Conservation (phyloP, 2,113 vertebrate genomes). For the Eulemur rufifrons region DNA sequence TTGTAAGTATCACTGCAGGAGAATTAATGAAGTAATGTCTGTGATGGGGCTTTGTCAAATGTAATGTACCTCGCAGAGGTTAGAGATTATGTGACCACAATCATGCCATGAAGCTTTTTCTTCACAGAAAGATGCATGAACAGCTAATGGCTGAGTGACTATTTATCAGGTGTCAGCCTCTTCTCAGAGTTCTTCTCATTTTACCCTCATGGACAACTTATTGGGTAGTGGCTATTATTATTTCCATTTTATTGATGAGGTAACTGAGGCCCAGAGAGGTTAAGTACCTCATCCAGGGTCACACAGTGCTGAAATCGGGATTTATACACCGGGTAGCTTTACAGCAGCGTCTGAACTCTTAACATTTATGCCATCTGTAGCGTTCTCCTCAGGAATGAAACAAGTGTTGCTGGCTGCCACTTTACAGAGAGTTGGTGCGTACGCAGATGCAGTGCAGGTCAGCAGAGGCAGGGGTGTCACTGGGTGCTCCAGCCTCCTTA, state of each 20-base stretch:
- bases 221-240: not conserved
- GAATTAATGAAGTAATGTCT: not conserved
- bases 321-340: not conserved
- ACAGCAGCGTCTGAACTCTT: not conserved
- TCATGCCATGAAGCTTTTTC: not conserved
- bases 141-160: not conserved
- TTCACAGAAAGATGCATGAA: not conserved
- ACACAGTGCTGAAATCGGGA: not conserved
- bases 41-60: not conserved
- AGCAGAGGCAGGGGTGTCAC: not conserved
- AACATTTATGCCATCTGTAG: not conserved
- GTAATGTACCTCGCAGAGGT: not conserved
- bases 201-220: not conserved
- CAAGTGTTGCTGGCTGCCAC: not conserved
- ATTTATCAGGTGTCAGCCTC: not conserved
- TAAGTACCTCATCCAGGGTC: not conserved
- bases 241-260: not conserved
- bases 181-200: not conserved
- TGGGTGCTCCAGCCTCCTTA: not conserved
- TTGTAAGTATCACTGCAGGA: not conserved
- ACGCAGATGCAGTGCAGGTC: not conserved
- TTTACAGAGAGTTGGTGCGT: not conserved
- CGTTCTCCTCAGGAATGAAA: not conserved
- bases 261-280: not conserved
- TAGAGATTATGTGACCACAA: not conserved